Evolutionary conservation across 2,113 vertebrate species (phyloP), one percentile per base, ranked within the genome.

Genomic region (Anhinga rufa): DNA sequence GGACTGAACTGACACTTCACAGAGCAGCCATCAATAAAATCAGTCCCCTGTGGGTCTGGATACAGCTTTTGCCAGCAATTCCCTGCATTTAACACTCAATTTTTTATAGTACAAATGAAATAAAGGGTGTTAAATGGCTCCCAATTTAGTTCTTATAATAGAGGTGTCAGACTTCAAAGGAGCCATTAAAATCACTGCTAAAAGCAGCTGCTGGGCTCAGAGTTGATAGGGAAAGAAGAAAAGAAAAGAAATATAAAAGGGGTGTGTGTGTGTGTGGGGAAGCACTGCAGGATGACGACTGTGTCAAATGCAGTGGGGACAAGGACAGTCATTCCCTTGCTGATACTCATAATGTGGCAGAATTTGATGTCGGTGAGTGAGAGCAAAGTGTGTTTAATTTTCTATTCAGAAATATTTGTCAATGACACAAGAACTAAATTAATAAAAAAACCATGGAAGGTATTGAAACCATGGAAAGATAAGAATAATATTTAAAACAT

Each of bases 101-200:
- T 92, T 80, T 92, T 85, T 28, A 62, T 17, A 51, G 44, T 36
- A 55, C 87, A 91, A 87, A 82, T 62, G 19, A 92, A 92, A 93
- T 21, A 72, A 11, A 40, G 32, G 25, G 7, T 54, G 40, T 82
- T 91, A 82, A 91, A 89, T 58, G 15, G 57, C 57, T 93, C 61
- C 49, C 15, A 24, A 31, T 91, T 92, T 91, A 64, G 40, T 26
- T 94, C 26, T 79, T 84, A 29, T n/a, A 87, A 79, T 21, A 85
- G 40, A 84, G 90, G 49, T 86, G 58, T 66, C 89, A 93, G 72
- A 78, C 71, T 92, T 93, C 76, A 93, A 93, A 95, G 62, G 28
- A 87, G 13, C 31, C 70, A 65, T 89, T 92, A 92, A 91, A 94
- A 86, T 40, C 52, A 26, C 34, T 14, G 46, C 52, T 95, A 76